Percentiles rank a stretch among this genome's conserved stretches.
phyloP scores from a whole-genome alignment of 2,113 vertebrate genomes.

The Lepisosteus osseus region DNA sequence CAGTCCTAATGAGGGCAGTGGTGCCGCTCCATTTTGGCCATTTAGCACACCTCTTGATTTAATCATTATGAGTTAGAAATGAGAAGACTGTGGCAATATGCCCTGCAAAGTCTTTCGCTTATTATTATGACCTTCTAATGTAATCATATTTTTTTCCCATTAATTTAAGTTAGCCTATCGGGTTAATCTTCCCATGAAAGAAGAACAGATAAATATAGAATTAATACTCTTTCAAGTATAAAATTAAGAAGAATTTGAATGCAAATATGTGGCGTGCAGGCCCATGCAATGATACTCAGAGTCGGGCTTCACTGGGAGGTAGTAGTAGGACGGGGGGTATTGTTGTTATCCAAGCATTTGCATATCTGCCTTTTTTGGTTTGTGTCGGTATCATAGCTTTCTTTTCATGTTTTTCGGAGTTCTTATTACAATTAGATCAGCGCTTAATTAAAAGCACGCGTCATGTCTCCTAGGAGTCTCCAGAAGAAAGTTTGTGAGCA shows the following conservation, averaged over 20 bases:
- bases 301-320: constrained; percentile 37
- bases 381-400: not conserved
- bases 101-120: constrained; percentile 43
- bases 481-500: constrained; percentile 45
- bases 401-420: not conserved
- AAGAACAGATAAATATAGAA: constrained; percentile 50
- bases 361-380: not conserved
- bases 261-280: constrained; percentile 44
- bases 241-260: constrained; percentile 61
- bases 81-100: constrained; percentile 51
- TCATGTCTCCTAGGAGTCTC: constrained; percentile 21
- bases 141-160: constrained; percentile 44
- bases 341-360: not conserved
- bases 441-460: constrained; percentile 28
- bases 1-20: constrained; percentile 59
- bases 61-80: constrained; percentile 62
- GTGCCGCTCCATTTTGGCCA: constrained; percentile 57
- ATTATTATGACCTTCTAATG: constrained; percentile 50
- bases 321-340: too few relatives aligned
- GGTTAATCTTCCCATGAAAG: constrained; percentile 59
- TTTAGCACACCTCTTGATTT: constrained; percentile 65
- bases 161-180: constrained; percentile 58
- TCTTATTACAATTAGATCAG: not conserved
- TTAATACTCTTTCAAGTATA: constrained; percentile 51
- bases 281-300: constrained; percentile 34